Conservation (phyloP, 1,140 invertebrate genomes). For the Drosophila pandora region DNA sequence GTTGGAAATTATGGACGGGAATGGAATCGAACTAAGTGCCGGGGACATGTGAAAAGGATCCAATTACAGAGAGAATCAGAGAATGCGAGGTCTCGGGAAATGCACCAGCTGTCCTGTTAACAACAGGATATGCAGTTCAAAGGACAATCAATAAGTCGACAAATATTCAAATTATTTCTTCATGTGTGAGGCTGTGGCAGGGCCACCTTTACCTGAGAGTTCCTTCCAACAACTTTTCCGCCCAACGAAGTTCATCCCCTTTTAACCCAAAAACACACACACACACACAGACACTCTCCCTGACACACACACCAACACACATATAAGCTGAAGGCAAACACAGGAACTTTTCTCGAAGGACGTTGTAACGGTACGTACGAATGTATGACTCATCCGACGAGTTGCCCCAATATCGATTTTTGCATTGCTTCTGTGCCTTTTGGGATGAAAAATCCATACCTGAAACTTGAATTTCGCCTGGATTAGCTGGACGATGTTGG, state of each 20-base stretch:
- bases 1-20: slow-evolving; percentile 64
- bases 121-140: slow-evolving; percentile 50
- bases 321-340: slow-evolving; percentile 15
- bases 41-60: slow-evolving; percentile 67
- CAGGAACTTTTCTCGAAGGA: slow-evolving; percentile 45
- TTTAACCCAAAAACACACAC: slow-evolving; percentile 57
- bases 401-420: slow-evolving; percentile 46
- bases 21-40: slow-evolving; percentile 57
- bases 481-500: slow-evolving; percentile 82
- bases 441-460: slow-evolving; percentile 56
- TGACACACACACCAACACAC: slow-evolving; percentile 12
- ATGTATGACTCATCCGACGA: slow-evolving; percentile 47
- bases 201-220: slow-evolving; percentile 22
- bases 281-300: slow-evolving; percentile 21
- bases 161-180: slow-evolving; percentile 1
- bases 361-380: slow-evolving; percentile 38
- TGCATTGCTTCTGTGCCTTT: background rate
- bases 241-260: slow-evolving; percentile 61
- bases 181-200: slow-evolving; percentile 14
- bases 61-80: slow-evolving; percentile 44
- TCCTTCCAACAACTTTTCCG: slow-evolving; percentile 14
- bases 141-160: background rate
- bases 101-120: slow-evolving; percentile 57
- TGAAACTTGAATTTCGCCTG: slow-evolving; percentile 83
- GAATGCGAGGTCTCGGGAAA: slow-evolving; percentile 30